Percentiles rank a stretch among this genome's conserved stretches.
Conservation (phyloP, 1,140 invertebrate genomes). For the Drosophila asahinai region DNA sequence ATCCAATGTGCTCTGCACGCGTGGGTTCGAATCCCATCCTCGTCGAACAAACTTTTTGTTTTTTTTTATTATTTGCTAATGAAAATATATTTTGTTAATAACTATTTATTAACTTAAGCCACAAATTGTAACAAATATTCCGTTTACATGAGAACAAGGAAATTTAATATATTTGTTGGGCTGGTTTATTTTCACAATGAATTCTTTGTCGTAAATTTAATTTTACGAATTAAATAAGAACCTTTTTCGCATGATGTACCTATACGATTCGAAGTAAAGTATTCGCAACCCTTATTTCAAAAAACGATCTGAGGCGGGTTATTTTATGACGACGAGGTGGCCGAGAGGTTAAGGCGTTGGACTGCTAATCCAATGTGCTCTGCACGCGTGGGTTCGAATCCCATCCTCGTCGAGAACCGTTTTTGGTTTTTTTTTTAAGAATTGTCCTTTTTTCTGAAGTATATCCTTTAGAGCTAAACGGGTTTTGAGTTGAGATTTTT, state of each 20-base stretch:
- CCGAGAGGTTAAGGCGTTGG: conserved; percentile 96
- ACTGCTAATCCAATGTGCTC: conserved; percentile 91
- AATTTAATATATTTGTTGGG: too few species aligned
- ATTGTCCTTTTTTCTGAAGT: neutral
- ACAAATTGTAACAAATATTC: too few species aligned
- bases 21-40: conserved; percentile 94
- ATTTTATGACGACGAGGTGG: conserved; percentile 89
- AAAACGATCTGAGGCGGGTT: neutral
- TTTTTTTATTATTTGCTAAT: neutral
- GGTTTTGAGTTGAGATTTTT: neutral
- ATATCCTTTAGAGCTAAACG: too few species aligned
- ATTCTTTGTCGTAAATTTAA: neutral
- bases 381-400: conserved; percentile 95
- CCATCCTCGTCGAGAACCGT: conserved; percentile 90
- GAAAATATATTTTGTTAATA: neutral
- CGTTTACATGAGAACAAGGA: too few species aligned
- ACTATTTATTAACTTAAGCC: too few species aligned
- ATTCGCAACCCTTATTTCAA: neutral
- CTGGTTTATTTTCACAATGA: too few species aligned
- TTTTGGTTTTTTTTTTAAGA: conserved; percentile 5
- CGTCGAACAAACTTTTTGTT: neutral
- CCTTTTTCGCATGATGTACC: neutral
- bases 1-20: conserved; percentile 90
- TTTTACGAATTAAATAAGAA: neutral
- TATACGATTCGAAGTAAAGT: neutral